Evolutionary conservation across 2,888 invertebrate species (phyloP).

Genomic region (Tenthredo notha): DNA sequence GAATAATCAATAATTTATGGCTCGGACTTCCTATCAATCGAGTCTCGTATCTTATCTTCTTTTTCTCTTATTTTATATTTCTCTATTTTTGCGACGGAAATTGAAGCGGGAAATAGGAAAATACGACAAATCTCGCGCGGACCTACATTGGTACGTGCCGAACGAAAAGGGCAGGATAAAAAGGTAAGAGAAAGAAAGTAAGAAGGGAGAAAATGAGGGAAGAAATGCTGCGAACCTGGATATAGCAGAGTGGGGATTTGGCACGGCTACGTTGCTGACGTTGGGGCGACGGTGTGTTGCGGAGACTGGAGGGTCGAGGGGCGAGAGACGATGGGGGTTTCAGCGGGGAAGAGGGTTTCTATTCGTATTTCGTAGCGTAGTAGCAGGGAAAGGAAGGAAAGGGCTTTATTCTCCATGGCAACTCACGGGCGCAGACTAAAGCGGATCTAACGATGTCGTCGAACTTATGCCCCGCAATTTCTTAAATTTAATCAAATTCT

Average conservation of each 20-base stretch:
- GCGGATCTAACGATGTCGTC: slow-evolving; percentile 44
- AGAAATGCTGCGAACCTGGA: slow-evolving; percentile 28
- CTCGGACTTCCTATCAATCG: slow-evolving; percentile 58
- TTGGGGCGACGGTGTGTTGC: slow-evolving; percentile 35
- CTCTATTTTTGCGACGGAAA: slow-evolving; percentile 9
- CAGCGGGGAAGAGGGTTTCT: slow-evolving; percentile 35
- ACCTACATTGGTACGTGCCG: slow-evolving; percentile 4
- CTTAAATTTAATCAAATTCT: neutral
- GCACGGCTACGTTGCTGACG: slow-evolving; percentile 37
- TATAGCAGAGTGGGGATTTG: slow-evolving; percentile 30
- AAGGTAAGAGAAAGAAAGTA: slow-evolving; percentile 11
- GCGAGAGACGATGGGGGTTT: too few relatives aligned
- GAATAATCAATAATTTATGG: slow-evolving; percentile 76
- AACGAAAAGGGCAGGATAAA: neutral
- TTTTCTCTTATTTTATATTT: neutral
- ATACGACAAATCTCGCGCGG: neutral
- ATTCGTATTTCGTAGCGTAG: slow-evolving; percentile 42
- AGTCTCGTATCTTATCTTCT: slow-evolving; percentile 7
- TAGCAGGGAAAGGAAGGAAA: slow-evolving; percentile 46
- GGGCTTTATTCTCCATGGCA: slow-evolving; percentile 53
- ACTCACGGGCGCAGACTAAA: slow-evolving; percentile 50
- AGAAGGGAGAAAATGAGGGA: neutral
- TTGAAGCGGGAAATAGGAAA: slow-evolving; percentile 23
- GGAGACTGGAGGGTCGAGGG: neutral
- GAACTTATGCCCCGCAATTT: neutral